A percentile compares a stretch with the other conserved stretches of the same genome.
Conservation (phyloP, 2,113 vertebrate species). For the Hippoglossus stenolepis region DNA sequence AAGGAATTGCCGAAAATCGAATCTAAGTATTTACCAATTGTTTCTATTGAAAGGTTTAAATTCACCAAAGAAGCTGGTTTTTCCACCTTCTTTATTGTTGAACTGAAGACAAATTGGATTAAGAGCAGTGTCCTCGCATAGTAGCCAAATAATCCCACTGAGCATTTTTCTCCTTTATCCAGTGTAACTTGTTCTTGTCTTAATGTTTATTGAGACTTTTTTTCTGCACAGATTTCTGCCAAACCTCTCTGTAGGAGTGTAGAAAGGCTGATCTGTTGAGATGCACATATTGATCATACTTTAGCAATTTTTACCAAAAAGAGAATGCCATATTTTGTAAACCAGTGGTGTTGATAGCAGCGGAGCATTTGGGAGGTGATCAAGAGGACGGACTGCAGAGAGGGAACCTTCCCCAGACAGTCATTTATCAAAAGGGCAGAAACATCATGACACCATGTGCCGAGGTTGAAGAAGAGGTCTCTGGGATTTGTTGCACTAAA, state of each 20-base stretch:
- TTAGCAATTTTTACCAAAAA: conserved; percentile 7
- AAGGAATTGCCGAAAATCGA: background rate
- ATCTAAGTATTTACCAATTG: too few species aligned
- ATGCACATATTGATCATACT: background rate
- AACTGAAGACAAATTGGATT: background rate
- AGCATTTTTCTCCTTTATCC: background rate
- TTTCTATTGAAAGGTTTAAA: too few species aligned
- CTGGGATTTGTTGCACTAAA: conserved; percentile 58
- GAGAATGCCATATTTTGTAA: background rate
- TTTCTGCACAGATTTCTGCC: conserved; percentile 4
- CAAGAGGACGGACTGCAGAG: conserved; percentile 64
- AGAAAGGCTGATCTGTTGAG: background rate
- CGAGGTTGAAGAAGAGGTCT: conserved; percentile 43
- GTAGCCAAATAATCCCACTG: background rate
- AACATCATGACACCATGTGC: conserved; percentile 43
- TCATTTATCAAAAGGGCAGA: conserved; percentile 63
- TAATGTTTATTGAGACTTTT: background rate
- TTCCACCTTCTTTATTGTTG: background rate
- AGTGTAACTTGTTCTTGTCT: background rate
- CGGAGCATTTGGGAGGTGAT: conserved; percentile 40
- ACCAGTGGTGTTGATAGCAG: conserved; percentile 28
- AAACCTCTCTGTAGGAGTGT: background rate
- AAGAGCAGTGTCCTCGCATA: background rate
- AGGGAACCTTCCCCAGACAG: conserved; percentile 49
- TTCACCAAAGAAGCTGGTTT: background rate